Evolutionary conservation across 2,113 vertebrate genomes (phyloP), one percentile per base, ranked within the genome.

Genomic region (Argyrosomus japonicus): DNA sequence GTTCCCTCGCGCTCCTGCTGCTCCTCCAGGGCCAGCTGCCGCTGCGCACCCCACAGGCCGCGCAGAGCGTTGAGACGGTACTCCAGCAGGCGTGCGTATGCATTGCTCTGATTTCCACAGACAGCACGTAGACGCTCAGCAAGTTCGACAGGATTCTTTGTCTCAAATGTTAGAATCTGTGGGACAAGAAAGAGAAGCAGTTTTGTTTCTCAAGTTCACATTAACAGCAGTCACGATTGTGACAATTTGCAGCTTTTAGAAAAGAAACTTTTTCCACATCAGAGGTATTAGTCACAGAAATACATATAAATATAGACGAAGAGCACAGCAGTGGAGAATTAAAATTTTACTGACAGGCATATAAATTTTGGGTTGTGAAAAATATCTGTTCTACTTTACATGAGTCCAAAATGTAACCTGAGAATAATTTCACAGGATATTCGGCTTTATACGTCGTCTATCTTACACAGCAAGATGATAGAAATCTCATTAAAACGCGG

Each of bases 21-120:
- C 72, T 99, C 97, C 89, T 99, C 98, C 94, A 99, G 83, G 92
- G 98, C 97, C 21, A 99, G 93, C 94, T 99, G 98, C 77, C 98
- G 96, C 92, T 99, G 98, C 12, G 98, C 98, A 2, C 97, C 98
- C 98, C 98, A 99, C 68, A 99, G 96, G 51, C 98, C 98, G 0
- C 98, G 96, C 87, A 99, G 88, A 1, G 98, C 98, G 4, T 99
- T 99, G 40, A 99, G 96, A 3, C 98, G 97, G 89, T 99, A 99
- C 81, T 99, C 98, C 82, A 99, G 94, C 47, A 99, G 95, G 5
- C 97, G 96, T 1, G 98, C 98, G 1, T 99, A 99, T 1, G 98
- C 98, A 0, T 99, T 99, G 94, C 98, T 99, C 95, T 99, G 98
- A 90, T 99, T 99, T 1, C 98, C 98, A 19, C 98, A 99, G 43